Base-by-base conservation (phyloP, 2,797 vertebrate species). In the Cryptoblepharus egeriae region DNA sequence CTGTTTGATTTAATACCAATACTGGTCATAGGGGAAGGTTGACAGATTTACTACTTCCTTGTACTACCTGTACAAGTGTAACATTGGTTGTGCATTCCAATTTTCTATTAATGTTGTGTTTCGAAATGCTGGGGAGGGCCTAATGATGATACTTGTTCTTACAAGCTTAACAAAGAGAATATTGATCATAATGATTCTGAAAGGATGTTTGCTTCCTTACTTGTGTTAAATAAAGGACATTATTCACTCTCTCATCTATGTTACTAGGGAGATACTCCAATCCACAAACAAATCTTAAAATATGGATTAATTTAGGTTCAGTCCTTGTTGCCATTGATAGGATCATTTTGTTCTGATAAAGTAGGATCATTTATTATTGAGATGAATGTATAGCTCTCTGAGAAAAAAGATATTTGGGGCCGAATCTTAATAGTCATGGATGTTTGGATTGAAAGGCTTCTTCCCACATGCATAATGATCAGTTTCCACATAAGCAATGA, bases 211-310 rank as follows among this genome's bases (percentile, higher is more conserved):
- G 61, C 2, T 49, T 30, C 26, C 5, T 0, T 3, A 71, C 24
- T 77, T 57, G 32, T 24, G 3, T 72, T 68, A 15, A 2, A 45
- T 7, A 2, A 30, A 26, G 37, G 0, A 2, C 70, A 0, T 0
- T 20, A 0, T 20, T 71, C 75, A 75, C 63, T 39, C 65, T 52
- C 32, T 88, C 74, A 77, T 82, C 57, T 72, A 58, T 32, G 39
- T 32, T 12, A 1, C 35, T 68, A 45, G 52, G 28, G 16, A 28
- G 28, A n/a, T 45, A 28, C 42, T 49, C 57, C 24, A 22, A 24
- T 24, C 22, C 57, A 24, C 57, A 24, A 58, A 58, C 16, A 11
- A 65, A 1, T 65, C 12, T 16, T 26, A 24, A 52, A 74, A 18
- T 81, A 42, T 18, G 55, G 15, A 20, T 45, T 58, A n/a, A 11